phyloP scores from a whole-genome alignment of 2,113 vertebrate species.

The Mustela lutreola region DNA sequence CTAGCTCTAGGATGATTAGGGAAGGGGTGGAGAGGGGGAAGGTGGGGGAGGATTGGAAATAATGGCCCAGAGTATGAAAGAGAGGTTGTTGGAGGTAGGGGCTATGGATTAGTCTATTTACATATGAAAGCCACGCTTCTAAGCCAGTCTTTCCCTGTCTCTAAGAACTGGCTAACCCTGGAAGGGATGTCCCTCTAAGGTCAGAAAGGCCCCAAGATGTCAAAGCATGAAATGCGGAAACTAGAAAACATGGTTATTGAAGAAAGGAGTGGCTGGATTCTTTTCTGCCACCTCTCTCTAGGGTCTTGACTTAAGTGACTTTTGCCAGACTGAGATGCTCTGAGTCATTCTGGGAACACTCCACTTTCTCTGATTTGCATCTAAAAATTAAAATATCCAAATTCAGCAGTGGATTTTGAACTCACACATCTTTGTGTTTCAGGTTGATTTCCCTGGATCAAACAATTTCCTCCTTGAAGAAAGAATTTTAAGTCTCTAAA shows the following conservation, averaged over 20 bases:
- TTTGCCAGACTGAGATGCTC: constrained; percentile 45
- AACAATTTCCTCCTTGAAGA: constrained; percentile 75
- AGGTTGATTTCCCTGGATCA: constrained; percentile 70
- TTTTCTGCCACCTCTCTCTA: background rate
- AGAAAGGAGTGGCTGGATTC: background rate
- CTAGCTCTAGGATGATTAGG: background rate
- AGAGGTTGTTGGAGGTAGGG: background rate
- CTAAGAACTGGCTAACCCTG: background rate
- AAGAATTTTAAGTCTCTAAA: constrained; percentile 42
- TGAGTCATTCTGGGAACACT: constrained; percentile 69
- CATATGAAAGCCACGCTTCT: background rate
- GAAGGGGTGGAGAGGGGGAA: no score
- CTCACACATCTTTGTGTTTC: constrained; percentile 67
- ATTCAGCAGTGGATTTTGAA: constrained; percentile 66
- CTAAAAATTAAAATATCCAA: constrained; percentile 74
- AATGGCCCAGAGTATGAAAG: background rate
- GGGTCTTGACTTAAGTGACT: constrained; percentile 34
- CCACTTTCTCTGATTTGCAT: constrained; percentile 68
- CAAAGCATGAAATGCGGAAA: background rate
- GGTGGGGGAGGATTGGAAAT: no score
- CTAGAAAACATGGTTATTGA: background rate
- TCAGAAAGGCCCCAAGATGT: background rate
- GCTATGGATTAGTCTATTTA: background rate
- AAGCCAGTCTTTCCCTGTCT: background rate
- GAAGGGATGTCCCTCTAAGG: background rate